These are phyloP conservation scores for Amphipyra tragopoginis DNA, from an alignment of 2,888 invertebrate genomes.

Conservation along the genomic window DNA sequence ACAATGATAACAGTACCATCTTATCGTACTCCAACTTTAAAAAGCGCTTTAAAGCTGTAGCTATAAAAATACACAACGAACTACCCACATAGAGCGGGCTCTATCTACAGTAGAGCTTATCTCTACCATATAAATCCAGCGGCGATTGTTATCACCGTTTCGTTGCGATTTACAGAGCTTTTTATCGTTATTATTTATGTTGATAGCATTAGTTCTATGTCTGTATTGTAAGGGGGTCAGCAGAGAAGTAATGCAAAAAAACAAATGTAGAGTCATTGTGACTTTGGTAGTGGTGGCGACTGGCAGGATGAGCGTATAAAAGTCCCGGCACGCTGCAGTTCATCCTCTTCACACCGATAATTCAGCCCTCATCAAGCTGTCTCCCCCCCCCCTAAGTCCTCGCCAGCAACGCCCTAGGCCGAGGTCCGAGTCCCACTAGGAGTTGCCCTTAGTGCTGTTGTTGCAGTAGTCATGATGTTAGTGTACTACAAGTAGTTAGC, in stretches of 20 bases:
- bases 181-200: constrained; percentile 58
- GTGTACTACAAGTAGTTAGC: no score
- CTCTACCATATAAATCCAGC: constrained; percentile 52
- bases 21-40: constrained; percentile 34
- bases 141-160: constrained; percentile 47
- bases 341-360: no score
- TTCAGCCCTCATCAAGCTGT: no score
- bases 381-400: no score
- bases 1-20: constrained; percentile 31
- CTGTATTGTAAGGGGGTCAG: constrained; percentile 7
- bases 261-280: no score
- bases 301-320: no score
- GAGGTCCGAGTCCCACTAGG: no score
- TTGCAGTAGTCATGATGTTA: no score
- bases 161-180: constrained; percentile 51
- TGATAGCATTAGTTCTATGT: constrained; percentile 44
- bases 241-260: constrained; percentile 1
- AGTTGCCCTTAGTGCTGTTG: no score
- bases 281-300: no score
- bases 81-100: constrained; percentile 38
- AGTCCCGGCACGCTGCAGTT: no score
- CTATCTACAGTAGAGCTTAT: constrained; percentile 45
- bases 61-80: constrained; percentile 45
- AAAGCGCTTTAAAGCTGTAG: constrained; percentile 43
- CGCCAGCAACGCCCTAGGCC: no score